These are phyloP conservation scores for Dascillus cervinus DNA, from an alignment of 2,888 invertebrate species.

Conservation along the genomic window DNA sequence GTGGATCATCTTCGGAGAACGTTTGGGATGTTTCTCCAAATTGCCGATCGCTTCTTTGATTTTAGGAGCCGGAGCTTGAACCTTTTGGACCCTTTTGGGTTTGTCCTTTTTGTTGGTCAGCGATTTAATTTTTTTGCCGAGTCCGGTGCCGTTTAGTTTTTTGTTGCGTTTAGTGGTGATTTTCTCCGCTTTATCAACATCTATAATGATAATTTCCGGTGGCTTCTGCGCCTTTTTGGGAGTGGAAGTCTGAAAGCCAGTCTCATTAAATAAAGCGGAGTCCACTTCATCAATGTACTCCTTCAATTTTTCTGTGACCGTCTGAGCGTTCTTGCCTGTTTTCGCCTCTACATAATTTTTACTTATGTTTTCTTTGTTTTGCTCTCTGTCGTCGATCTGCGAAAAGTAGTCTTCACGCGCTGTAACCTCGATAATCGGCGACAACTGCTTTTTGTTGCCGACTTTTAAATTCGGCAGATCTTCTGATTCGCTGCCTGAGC, in stretches of 20 bases:
- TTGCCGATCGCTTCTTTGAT: slow-evolving; percentile 48
- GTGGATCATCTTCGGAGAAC: slow-evolving; percentile 54
- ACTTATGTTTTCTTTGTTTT: slow-evolving; percentile 22
- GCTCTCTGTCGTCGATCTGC: slow-evolving; percentile 3
- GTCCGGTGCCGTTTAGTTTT: slow-evolving; percentile 15
- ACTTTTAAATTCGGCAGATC: slow-evolving; percentile 37
- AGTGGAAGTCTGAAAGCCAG: slow-evolving; percentile 24
- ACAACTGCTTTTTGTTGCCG: slow-evolving; percentile 56
- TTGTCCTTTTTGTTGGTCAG: slow-evolving; percentile 27
- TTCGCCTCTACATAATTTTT: slow-evolving; percentile 19
- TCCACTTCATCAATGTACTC: slow-evolving; percentile 37
- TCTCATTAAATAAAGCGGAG: slow-evolving; percentile 33
- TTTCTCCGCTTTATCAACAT: slow-evolving; percentile 39
- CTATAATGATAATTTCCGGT: slow-evolving; percentile 36
- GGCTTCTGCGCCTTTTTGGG: slow-evolving; percentile 18
- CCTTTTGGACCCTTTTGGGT: slow-evolving; percentile 11
- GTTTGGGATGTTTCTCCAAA: slow-evolving; percentile 38
- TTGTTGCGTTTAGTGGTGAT: slow-evolving; percentile 27
- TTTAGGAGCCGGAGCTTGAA: slow-evolving; percentile 23
- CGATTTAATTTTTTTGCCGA: slow-evolving; percentile 15
- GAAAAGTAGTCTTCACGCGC: slow-evolving; percentile 62
- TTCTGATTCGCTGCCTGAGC: slow-evolving; percentile 55
- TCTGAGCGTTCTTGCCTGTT: slow-evolving; percentile 19
- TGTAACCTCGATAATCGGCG: slow-evolving; percentile 72
- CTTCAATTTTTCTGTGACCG: slow-evolving; percentile 34